Evolutionary conservation across 1,140 invertebrate species (phyloP), one percentile per base, ranked within the genome.

Genomic region (Arion vulgaris): DNA sequence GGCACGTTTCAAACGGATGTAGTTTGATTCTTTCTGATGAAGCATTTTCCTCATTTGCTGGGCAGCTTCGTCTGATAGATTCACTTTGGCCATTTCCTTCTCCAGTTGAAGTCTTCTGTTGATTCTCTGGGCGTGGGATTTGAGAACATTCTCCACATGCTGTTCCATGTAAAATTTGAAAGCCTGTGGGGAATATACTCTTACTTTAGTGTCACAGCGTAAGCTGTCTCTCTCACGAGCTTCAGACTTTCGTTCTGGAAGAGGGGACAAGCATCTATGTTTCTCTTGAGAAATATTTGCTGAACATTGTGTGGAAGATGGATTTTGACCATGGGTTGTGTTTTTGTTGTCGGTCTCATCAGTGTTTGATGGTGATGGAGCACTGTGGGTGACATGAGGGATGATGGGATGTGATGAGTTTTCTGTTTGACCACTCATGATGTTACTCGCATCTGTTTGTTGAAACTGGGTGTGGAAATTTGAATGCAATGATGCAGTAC

Each of bases 131-230:
- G 97, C 96, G 90, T 98, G 96, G 15, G 96, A 98, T 90, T 99
- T 99, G 19, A 99, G 94, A 17, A 99, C 95, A 91, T 99, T 99
- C 92, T 99, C 98, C 0, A 99, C 95, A 89, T 99, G 98, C 91
- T 99, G 98, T 90, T 99, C 98, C 98, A 99, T 99, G 91, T 96
- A 99, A 91, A 99, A 99, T 93, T 99, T 99, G 92, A 97, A 99
- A 0, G 98, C 98, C 90, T 98, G 97, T 0, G 97, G 97, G 26
- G 97, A 98, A 91, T 98, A 94, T 82, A 93, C 88, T 49, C 84
- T 87, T 19, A 98, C 96, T 93, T 97, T 97, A 83, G 96, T 96
- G 89, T 98, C 97, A 68, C 96, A 94, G 51, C 96, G 94, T 91
- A 98, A 96, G 84, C 97, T 96, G 88, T 99, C 97, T 87, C 97